These are phyloP conservation scores for Rutilus rutilus DNA, from an alignment of 2,113 vertebrate species.

Conservation along the genomic window DNA sequence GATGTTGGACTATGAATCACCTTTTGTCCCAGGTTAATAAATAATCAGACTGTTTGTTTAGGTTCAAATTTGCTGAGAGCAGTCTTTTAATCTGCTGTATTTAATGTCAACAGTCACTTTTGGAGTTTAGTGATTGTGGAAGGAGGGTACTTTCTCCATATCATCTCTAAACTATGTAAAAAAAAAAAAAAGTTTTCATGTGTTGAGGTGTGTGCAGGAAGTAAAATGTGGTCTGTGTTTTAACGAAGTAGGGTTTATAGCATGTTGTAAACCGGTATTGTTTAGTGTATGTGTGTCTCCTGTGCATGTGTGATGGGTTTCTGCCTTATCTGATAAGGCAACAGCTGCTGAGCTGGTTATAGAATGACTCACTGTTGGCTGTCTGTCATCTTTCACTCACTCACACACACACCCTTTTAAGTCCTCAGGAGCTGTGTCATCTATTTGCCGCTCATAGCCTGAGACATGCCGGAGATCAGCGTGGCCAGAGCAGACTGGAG, in stretches of 20 bases:
- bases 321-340: slow-evolving; percentile 28
- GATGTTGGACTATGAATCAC: neutral
- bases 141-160: neutral
- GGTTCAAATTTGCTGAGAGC: neutral
- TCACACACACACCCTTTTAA: slow-evolving; percentile 38
- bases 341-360: slow-evolving; percentile 49
- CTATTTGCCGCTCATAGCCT: neutral
- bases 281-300: neutral
- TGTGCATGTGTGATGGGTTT: neutral
- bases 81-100: neutral
- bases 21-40: slow-evolving; percentile 11
- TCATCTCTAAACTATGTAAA: neutral
- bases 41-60: neutral
- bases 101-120: neutral
- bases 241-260: neutral
- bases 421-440: slow-evolving; percentile 14
- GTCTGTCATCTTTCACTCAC: slow-evolving; percentile 17
- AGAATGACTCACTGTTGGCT: slow-evolving; percentile 43
- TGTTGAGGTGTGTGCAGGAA: neutral
- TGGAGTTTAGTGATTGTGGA: neutral
- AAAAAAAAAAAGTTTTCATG: neutral
- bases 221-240: neutral
- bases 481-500: neutral
- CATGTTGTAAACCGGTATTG: slow-evolving; percentile 6
- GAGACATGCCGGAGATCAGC: slow-evolving; percentile 21